Percentiles rank a stretch among this genome's conserved stretches.
Conservation (phyloP, 2,888 invertebrate species). For the Thymelicus sylvestris region DNA sequence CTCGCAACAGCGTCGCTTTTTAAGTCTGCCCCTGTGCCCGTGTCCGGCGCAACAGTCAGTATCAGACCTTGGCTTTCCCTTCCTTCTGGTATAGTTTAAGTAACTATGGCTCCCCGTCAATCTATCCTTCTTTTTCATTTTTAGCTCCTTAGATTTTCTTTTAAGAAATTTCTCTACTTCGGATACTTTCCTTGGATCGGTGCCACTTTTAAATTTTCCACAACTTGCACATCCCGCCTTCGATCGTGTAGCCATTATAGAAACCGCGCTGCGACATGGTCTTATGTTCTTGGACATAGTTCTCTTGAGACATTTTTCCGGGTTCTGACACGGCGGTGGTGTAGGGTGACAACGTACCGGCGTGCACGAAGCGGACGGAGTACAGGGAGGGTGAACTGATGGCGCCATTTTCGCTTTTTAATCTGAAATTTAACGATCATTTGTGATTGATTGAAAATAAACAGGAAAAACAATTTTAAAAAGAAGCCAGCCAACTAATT, state of each 20-base stretch:
- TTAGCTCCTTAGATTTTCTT: constrained; percentile 61
- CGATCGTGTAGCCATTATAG: constrained; percentile 68
- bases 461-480: background rate
- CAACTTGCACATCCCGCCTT: constrained; percentile 61
- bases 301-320: constrained; percentile 66
- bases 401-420: constrained; percentile 61
- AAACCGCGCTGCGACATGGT: constrained; percentile 71
- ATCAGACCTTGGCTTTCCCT: constrained; percentile 50
- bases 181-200: constrained; percentile 49
- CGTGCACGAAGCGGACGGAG: constrained; percentile 68
- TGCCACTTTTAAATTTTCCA: constrained; percentile 53
- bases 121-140: constrained; percentile 61
- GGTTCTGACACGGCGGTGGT: constrained; percentile 66
- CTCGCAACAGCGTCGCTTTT: constrained; percentile 45
- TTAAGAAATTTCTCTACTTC: constrained; percentile 61
- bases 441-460: background rate
- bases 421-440: constrained; percentile 52
- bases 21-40: constrained; percentile 69
- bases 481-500: constrained; percentile 32
- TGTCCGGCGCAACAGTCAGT: constrained; percentile 66
- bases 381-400: constrained; percentile 71
- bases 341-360: constrained; percentile 71
- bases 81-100: constrained; percentile 54
- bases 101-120: constrained; percentile 58
- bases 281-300: constrained; percentile 60